Percentiles rank a stretch among this genome's conserved stretches.
Conservation (phyloP, 2,113 vertebrate genomes). For the Acrocephalus kingi region DNA sequence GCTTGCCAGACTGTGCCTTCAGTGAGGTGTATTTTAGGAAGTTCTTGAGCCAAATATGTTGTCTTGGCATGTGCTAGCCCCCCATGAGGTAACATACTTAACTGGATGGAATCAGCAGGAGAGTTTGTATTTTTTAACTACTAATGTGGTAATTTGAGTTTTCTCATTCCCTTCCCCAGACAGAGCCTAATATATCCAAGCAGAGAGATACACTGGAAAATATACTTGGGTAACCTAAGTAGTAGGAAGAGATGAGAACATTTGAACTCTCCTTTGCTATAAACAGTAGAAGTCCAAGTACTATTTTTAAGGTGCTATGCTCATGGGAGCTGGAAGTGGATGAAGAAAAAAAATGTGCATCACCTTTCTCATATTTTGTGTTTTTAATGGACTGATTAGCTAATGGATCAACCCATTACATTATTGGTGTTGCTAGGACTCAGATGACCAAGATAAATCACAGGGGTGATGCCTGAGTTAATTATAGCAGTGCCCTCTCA, state of each 20-base stretch:
- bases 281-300: neutral
- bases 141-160: constrained; percentile 4
- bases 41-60: neutral
- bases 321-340: neutral
- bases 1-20: neutral
- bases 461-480: constrained; percentile 8
- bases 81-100: neutral
- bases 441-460: constrained; percentile 23
- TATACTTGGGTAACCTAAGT: neutral
- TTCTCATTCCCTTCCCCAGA: neutral
- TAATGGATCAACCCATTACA: neutral
- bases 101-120: neutral
- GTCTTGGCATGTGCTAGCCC: neutral
- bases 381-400: neutral
- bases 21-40: neutral
- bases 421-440: neutral
- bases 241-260: neutral
- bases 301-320: neutral
- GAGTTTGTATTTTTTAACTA: neutral
- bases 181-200: neutral
- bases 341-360: neutral
- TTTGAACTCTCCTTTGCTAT: neutral
- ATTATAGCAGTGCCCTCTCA: neutral
- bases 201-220: neutral
- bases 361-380: neutral